Percentiles rank a stretch among this genome's conserved stretches.
Conservation (phyloP, 2,888 invertebrate genomes). For the Ochlodes sylvanus region DNA sequence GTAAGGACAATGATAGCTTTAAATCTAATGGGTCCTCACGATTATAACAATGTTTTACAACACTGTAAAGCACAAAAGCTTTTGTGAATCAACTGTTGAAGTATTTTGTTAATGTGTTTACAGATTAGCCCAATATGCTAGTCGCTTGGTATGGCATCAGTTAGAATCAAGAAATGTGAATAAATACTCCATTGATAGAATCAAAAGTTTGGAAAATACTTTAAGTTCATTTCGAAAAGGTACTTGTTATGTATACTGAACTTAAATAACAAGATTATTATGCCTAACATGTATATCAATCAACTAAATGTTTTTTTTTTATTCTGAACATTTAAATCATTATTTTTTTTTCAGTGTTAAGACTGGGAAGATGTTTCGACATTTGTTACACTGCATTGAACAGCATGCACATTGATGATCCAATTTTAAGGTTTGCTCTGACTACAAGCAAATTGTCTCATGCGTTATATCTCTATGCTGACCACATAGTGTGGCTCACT, state of each 20-base stretch:
- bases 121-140: slow-evolving; percentile 93
- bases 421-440: slow-evolving; percentile 88
- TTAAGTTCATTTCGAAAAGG: slow-evolving; percentile 95
- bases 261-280: too few relatives aligned
- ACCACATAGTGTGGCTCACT: slow-evolving; percentile 94
- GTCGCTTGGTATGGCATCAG: slow-evolving; percentile 92
- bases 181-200: slow-evolving; percentile 88
- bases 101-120: slow-evolving; percentile 48
- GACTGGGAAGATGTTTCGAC: slow-evolving; percentile 94
- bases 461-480: slow-evolving; percentile 91
- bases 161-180: slow-evolving; percentile 86
- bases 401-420: slow-evolving; percentile 89
- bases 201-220: slow-evolving; percentile 92
- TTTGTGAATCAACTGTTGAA: too few relatives aligned
- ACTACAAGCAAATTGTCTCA: slow-evolving; percentile 92
- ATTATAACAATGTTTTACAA: too few relatives aligned
- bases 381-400: slow-evolving; percentile 90
- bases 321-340: too few relatives aligned
- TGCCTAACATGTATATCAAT: too few relatives aligned
- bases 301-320: too few relatives aligned
- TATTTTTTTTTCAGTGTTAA: slow-evolving; percentile 88
- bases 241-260: slow-evolving; percentile 56
- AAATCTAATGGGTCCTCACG: too few relatives aligned
- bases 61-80: too few relatives aligned
- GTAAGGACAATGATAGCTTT: too few relatives aligned